Evolutionary conservation across 1,140 invertebrate genomes (phyloP), one percentile per base, ranked within the genome.

Genomic region (Drosophila pachea): DNA sequence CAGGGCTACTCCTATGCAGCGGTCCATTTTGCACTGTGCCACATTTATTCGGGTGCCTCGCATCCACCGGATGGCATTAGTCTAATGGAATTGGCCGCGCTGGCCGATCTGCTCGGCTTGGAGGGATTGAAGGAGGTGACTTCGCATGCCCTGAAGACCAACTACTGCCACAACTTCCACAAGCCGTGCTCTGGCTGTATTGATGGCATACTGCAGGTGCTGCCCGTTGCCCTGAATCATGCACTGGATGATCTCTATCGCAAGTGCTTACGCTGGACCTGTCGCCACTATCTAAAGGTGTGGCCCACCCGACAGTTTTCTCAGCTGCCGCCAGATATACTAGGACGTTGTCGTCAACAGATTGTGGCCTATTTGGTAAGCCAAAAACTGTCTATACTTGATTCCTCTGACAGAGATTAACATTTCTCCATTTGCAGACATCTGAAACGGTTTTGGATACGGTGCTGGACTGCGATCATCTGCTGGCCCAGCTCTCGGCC

Each of bases 91-190:
- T 89, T 98, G 56, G 94, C 96, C 0, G 95, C 95, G 0, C 88
- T 97, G 49, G 94, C 96, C 4, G 96, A 97, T 90, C 95, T 97
- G 92, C 90, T 97, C 12, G 94, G 95, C 9, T 89, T 98, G 4
- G 95, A 97, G 89, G 96, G 96, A 4, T 90, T 98, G 0, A 97
- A 97, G 89, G 95, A 97, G 91, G 95, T 97, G 2, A 95, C 97
- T 0, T 93, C 94, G 72, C 95, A 96, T 78, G 95, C 95, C 0
- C 90, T 98, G 5, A 96, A 96, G 90, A 93, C 94, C 5, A 95
- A 96, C 90, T 96, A 97, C 90, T 98, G 96, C 89, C 97, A 98
- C 89, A 94, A 88, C 64, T 89, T 88, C 59, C 79, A 90, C 60
- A 90, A 96, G 93, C 95, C 95, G 5, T 96, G 95, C 89, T 91